Conservation (phyloP, 1,140 invertebrate genomes). For the Drosophila auraria region DNA sequence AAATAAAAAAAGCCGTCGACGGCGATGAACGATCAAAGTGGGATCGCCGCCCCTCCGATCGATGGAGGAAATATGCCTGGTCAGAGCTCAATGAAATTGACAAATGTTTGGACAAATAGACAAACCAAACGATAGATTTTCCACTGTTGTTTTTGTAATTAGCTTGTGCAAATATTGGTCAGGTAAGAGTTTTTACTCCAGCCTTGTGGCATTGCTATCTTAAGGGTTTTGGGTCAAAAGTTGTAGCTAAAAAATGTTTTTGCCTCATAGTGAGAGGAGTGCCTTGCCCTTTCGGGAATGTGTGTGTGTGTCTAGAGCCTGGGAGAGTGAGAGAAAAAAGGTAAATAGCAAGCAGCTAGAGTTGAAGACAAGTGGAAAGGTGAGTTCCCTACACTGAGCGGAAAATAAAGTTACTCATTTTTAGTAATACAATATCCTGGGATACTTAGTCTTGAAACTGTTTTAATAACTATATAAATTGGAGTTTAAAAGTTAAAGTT, state of each 20-base stretch:
- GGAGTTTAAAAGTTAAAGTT: too few relatives aligned
- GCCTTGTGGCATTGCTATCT: slow-evolving; percentile 13
- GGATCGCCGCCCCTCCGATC: slow-evolving; percentile 51
- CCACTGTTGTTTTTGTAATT: slow-evolving; percentile 76
- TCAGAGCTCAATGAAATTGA: slow-evolving; percentile 82
- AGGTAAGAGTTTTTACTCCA: slow-evolving; percentile 21
- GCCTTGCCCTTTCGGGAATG: slow-evolving; percentile 79
- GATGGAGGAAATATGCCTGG: slow-evolving; percentile 68
- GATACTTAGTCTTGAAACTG: neutral
- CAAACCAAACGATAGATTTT: slow-evolving; percentile 65
- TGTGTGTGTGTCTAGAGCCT: slow-evolving; percentile 46
- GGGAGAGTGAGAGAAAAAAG: slow-evolving; percentile 38
- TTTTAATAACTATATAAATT: fast-evolving
- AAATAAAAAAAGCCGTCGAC: slow-evolving; percentile 10
- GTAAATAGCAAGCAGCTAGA: slow-evolving; percentile 70
- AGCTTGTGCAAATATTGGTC: slow-evolving; percentile 71
- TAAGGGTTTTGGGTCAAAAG: slow-evolving; percentile 73
- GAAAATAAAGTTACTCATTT: neutral
- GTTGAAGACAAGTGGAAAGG: slow-evolving; percentile 78
- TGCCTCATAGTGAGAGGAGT: slow-evolving; percentile 40
- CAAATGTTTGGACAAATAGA: slow-evolving; percentile 82
- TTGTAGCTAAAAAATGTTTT: slow-evolving; percentile 60
- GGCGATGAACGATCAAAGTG: slow-evolving; percentile 64
- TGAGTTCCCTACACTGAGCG: slow-evolving; percentile 36
- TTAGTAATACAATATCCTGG: neutral